phyloP scores from a whole-genome alignment of 1,140 invertebrate genomes.

The Chrysomallon squamiferum region DNA sequence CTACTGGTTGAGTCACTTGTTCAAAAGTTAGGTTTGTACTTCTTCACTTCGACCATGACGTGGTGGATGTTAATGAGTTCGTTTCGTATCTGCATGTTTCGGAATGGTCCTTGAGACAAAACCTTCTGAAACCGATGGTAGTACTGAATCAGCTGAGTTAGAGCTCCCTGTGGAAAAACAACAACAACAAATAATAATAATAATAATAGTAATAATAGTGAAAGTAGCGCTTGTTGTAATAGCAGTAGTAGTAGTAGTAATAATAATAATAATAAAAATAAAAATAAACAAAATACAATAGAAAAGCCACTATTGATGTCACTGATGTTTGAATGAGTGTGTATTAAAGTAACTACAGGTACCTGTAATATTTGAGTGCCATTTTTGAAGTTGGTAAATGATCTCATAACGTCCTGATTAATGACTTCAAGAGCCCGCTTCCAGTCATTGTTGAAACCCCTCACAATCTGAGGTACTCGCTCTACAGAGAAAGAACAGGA shows the following conservation, averaged over 20 bases:
- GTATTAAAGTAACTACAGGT: too few relatives aligned
- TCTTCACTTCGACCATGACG: constrained; percentile 99
- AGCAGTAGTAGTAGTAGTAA: too few relatives aligned
- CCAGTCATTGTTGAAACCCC: constrained; percentile 91
- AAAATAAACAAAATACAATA: too few relatives aligned
- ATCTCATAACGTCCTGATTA: constrained; percentile 91
- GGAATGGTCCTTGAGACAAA: constrained; percentile 76
- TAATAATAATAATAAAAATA: too few relatives aligned
- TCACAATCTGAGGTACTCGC: constrained; percentile 82
- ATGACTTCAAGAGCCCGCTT: constrained; percentile 93
- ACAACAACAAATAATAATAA: too few relatives aligned
- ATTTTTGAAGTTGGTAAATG: constrained; percentile 95
- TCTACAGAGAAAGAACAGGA: constrained; percentile 63
- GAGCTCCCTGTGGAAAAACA: constrained; percentile 75
- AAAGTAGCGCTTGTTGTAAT: too few relatives aligned
- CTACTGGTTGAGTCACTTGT: too few relatives aligned
- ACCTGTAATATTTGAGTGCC: constrained; percentile 87
- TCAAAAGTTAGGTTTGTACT: constrained; percentile 87
- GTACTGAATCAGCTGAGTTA: constrained; percentile 96
- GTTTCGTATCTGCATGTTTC: constrained; percentile 75
- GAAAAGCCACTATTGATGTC: too few relatives aligned
- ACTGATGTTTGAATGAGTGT: too few relatives aligned
- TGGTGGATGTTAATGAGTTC: constrained; percentile 98
- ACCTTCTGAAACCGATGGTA: constrained; percentile 98
- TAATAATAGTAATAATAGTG: too few relatives aligned